phyloP scores from a whole-genome alignment of 2,113 vertebrate genomes.

The Myiagra hebetior region DNA sequence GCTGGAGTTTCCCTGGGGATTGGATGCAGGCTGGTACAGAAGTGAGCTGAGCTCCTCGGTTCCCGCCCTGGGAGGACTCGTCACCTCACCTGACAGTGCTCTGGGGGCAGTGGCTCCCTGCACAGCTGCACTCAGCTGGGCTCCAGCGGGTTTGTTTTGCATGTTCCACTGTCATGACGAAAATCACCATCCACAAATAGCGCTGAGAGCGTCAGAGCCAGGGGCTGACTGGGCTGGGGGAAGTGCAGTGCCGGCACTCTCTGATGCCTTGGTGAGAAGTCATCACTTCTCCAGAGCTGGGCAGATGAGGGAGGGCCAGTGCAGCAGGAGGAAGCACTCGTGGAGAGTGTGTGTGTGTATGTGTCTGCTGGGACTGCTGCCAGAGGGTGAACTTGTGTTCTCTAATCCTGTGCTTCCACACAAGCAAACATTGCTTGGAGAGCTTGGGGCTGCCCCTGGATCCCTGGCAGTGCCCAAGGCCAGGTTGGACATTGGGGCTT shows the following conservation, averaged over 20 bases:
- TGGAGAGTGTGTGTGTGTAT: not conserved
- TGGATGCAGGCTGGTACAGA: not conserved
- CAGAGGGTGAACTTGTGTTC: not conserved
- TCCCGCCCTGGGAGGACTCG: not conserved
- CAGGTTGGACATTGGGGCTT: not conserved
- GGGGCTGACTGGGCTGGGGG: not conserved
- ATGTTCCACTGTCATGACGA: fast-evolving
- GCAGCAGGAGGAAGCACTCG: fast-evolving
- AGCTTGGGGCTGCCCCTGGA: not conserved
- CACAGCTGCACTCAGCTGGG: not conserved
- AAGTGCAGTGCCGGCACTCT: not conserved
- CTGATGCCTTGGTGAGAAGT: not conserved
- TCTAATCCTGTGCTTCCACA: not conserved
- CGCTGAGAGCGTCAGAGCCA: not conserved
- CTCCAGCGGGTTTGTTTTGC: not conserved
- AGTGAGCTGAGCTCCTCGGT: not conserved
- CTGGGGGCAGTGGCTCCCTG: not conserved
- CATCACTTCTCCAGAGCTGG: not conserved
- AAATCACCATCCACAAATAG: not conserved
- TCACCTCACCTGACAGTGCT: not conserved
- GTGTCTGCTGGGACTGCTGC: not conserved
- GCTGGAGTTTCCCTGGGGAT: not conserved
- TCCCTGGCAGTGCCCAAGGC: not conserved
- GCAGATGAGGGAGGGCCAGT: fast-evolving
- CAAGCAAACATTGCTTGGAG: not conserved